These are phyloP conservation scores for Seriola aureovittata DNA, from an alignment of 2,113 vertebrate genomes.

Conservation along the genomic window DNA sequence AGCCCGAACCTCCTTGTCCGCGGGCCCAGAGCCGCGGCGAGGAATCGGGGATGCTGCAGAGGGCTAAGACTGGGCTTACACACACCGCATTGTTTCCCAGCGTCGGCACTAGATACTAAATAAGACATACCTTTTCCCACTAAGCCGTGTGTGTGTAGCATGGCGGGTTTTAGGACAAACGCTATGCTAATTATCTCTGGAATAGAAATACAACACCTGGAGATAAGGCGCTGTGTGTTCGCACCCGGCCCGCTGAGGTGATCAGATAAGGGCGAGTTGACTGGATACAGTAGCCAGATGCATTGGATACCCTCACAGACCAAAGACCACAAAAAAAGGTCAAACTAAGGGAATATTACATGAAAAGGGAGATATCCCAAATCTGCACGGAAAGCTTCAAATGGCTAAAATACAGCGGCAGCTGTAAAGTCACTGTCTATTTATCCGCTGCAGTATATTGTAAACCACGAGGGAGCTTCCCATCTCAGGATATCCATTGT, in stretches of 20 bases:
- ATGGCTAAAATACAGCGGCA: not conserved
- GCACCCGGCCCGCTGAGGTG: conserved; percentile 73
- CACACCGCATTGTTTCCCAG: conserved; percentile 59
- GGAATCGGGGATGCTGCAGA: conserved; percentile 42
- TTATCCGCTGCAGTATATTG: conserved; percentile 26
- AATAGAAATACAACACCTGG: conserved; percentile 77
- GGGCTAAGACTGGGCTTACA: conserved; percentile 66
- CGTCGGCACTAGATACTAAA: conserved; percentile 48
- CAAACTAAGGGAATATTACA: not conserved
- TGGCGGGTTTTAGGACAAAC: conserved; percentile 70
- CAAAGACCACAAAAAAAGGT: conserved; percentile 27
- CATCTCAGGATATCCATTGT: conserved; percentile 58
- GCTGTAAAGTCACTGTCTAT: conserved; percentile 6
- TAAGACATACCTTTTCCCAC: conserved; percentile 58
- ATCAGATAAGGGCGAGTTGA: conserved; percentile 75
- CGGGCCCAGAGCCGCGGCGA: conserved; percentile 43
- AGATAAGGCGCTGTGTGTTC: conserved; percentile 77
- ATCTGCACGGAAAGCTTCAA: conserved; percentile 6
- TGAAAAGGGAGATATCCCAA: not conserved
- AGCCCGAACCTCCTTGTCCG: conserved; percentile 69
- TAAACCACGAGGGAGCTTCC: conserved; percentile 45
- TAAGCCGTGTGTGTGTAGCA: conserved; percentile 64
- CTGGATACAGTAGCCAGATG: conserved; percentile 76
- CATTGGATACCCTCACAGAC: conserved; percentile 52
- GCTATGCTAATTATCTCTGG: conserved; percentile 75